Percentiles rank a stretch among this genome's conserved stretches.
phyloP scores from a whole-genome alignment of 1,140 invertebrate genomes.

The Acyrthosiphon pisum region DNA sequence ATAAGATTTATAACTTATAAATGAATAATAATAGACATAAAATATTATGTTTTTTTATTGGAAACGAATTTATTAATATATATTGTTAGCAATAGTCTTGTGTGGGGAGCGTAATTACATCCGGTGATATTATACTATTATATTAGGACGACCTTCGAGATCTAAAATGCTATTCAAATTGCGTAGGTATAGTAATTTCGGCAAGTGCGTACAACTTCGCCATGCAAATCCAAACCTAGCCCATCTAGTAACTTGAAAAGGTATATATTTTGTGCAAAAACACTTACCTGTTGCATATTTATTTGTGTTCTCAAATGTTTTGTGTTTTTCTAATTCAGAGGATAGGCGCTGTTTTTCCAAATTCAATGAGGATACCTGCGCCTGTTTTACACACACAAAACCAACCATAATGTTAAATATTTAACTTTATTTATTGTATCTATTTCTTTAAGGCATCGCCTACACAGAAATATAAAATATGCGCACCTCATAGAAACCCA shows the following conservation, averaged over 20 bases:
- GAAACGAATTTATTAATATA: neutral
- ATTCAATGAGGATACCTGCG: constrained; percentile 27
- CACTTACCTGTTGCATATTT: constrained; percentile 15
- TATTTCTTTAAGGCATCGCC: neutral
- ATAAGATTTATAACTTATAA: no score
- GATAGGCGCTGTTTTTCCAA: constrained; percentile 33
- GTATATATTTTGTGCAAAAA: neutral
- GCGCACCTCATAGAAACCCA: neutral
- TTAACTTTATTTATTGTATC: neutral
- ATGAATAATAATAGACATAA: neutral
- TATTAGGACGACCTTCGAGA: neutral
- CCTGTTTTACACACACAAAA: neutral
- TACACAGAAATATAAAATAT: neutral
- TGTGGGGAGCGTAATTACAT: neutral
- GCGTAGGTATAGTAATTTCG: neutral
- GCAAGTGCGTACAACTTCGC: neutral
- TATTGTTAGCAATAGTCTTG: neutral
- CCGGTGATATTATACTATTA: neutral
- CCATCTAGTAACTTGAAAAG: neutral
- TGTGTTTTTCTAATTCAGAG: constrained; percentile 1
- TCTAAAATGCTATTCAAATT: constrained; percentile 24
- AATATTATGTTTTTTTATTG: neutral
- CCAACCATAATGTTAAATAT: neutral
- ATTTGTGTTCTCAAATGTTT: neutral
- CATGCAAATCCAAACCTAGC: neutral